Percentiles rank a stretch among this genome's conserved stretches.
Conservation (phyloP, 2,113 vertebrate genomes). For the Microcebus griseorufus region DNA sequence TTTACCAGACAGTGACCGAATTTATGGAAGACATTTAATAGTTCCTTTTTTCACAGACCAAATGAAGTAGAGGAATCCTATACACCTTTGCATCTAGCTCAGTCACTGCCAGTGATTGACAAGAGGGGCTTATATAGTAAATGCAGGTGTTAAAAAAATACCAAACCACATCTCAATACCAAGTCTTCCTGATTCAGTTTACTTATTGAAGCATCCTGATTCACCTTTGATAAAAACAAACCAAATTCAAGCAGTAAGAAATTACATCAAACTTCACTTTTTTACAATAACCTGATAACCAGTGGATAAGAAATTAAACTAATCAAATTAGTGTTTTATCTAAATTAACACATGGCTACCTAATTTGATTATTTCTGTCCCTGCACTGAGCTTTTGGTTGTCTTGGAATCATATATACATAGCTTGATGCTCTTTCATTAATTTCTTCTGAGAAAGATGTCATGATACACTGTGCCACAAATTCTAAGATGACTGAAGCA, state of each 20-base stretch:
- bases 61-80: background rate
- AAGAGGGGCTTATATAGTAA: background rate
- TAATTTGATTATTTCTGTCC: background rate
- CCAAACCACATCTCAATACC: background rate
- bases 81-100: background rate
- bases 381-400: background rate
- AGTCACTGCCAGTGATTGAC: background rate
- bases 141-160: background rate
- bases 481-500: background rate
- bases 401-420: background rate
- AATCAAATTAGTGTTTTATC: background rate
- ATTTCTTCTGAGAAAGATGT: background rate
- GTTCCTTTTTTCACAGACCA: background rate
- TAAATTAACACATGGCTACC: background rate
- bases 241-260: background rate
- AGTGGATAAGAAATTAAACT: background rate
- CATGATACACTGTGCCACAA: background rate
- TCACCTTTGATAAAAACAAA: background rate
- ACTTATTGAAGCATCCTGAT: background rate
- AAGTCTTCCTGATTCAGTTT: background rate
- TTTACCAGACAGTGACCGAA: background rate
- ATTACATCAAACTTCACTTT: background rate
- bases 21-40: background rate
- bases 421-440: background rate
- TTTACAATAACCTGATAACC: background rate